Percentiles rank a stretch among this genome's conserved stretches.
Conservation (phyloP, 1,140 invertebrate species). For the Polyergus mexicanus region DNA sequence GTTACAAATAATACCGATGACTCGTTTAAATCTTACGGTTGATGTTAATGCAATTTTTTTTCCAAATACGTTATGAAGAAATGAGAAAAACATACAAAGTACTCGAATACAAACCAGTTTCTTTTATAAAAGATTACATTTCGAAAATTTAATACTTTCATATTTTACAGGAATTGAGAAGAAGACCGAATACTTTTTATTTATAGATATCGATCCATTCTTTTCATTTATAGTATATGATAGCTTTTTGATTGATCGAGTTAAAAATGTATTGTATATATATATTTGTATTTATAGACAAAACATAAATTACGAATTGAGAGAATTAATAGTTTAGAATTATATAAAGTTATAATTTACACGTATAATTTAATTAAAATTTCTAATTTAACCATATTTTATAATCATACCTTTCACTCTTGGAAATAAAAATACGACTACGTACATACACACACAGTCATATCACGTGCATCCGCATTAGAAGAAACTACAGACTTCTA, state of each 20-base stretch:
- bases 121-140: background rate
- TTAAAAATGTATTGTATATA: background rate
- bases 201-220: background rate
- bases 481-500: no score
- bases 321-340: background rate
- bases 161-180: background rate
- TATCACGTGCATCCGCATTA: conserved; percentile 20
- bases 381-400: background rate
- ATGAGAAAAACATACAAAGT: background rate
- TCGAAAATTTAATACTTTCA: conserved; percentile 2
- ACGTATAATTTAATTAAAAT: conserved; percentile 5
- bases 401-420: conserved; percentile 23
- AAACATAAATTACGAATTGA: background rate
- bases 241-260: background rate
- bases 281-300: background rate
- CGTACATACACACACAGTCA: conserved; percentile 2
- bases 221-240: background rate
- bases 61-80: background rate
- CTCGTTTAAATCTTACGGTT: background rate
- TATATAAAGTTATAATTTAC: background rate
- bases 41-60: background rate
- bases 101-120: background rate
- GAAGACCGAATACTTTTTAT: background rate
- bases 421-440: background rate
- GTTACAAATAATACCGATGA: background rate